These are phyloP conservation scores for Manduca sexta DNA, from an alignment of 1,140 invertebrate genomes.

Conservation along the genomic window DNA sequence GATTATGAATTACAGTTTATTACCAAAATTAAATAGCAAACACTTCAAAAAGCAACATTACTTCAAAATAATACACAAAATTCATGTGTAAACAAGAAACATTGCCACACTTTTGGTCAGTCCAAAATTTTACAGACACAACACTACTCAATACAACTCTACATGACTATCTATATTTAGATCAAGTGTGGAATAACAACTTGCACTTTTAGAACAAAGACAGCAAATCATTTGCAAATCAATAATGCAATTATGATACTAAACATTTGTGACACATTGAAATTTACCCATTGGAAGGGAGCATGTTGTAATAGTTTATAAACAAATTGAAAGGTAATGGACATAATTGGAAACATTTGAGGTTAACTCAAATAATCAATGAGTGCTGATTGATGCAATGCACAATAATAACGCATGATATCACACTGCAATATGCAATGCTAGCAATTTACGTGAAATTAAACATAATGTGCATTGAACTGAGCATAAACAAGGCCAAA, in stretches of 20 bases:
- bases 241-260: background rate
- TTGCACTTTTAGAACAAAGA: constrained; percentile 63
- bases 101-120: background rate
- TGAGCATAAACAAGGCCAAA: background rate
- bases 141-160: background rate
- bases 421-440: background rate
- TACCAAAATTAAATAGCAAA: no score
- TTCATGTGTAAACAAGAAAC: background rate
- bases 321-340: background rate
- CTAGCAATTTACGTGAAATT: no score
- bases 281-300: background rate
- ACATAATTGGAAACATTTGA: constrained; percentile 1
- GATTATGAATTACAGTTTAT: no score
- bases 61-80: no score
- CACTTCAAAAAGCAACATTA: no score
- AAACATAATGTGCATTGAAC: no score
- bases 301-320: background rate
- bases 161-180: constrained; percentile 51
- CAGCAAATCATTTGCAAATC: constrained; percentile 8
- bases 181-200: constrained; percentile 34
- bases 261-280: background rate
- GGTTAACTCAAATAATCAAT: constrained; percentile 11
- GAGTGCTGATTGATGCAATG: background rate
- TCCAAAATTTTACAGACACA: background rate
- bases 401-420: background rate